Evolutionary conservation across 37 sponge, comb jelly and placozoan species (phyloP).

Genomic region (Tethya wilhelma): DNA sequence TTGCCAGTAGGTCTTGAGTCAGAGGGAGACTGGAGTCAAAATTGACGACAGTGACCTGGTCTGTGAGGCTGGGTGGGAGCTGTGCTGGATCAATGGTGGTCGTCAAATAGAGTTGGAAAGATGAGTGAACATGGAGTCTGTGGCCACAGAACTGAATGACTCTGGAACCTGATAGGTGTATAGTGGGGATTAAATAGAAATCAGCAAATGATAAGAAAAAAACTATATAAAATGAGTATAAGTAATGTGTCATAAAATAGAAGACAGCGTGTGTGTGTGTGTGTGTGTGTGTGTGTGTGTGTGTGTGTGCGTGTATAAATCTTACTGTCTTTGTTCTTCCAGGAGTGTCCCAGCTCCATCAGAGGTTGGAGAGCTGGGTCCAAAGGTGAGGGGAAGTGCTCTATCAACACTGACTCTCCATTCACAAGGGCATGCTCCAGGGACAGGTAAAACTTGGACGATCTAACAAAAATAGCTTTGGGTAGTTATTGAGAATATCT

Average conservation of each 20-base stretch:
- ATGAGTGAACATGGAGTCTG: constrained; percentile 41
- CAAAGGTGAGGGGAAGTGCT: constrained; percentile 12
- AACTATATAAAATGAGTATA: too few relatives aligned
- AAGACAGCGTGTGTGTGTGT: neutral
- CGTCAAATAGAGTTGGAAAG: constrained; percentile 56
- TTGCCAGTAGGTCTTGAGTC: constrained; percentile 23
- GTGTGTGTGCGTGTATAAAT: neutral
- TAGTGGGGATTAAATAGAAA: too few relatives aligned
- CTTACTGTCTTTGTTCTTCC: constrained; percentile 29
- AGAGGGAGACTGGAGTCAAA: constrained; percentile 28
- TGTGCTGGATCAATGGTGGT: constrained; percentile 27
- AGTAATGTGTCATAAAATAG: neutral
- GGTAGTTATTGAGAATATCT: too few relatives aligned
- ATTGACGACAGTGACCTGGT: constrained; percentile 21
- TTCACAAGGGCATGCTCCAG: constrained; percentile 53
- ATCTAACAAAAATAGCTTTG: constrained; percentile 11
- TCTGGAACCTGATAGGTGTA: constrained; percentile 23
- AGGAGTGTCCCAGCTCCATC: constrained; percentile 28
- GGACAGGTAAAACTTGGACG: constrained; percentile 8
- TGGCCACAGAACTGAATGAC: constrained; percentile 65
- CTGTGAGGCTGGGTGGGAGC: constrained; percentile 23
- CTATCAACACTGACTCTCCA: constrained; percentile 40
- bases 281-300: neutral
- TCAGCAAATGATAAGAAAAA: too few relatives aligned
- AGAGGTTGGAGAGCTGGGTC: constrained; percentile 61